Conservation (phyloP, 2,113 vertebrate species). For the Aramus guarauna region DNA sequence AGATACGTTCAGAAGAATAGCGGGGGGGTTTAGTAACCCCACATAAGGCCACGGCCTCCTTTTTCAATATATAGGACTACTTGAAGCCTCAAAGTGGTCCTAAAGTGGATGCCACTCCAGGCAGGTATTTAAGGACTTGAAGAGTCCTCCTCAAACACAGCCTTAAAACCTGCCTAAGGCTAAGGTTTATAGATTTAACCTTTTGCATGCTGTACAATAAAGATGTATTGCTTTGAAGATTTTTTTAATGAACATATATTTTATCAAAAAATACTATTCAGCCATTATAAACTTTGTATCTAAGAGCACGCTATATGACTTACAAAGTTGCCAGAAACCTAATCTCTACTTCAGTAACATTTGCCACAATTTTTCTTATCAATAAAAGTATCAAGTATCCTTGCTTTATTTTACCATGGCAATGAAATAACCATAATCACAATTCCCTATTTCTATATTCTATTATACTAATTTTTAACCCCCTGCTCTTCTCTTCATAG, state of each 20-base stretch:
- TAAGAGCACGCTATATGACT: neutral
- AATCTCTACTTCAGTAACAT: neutral
- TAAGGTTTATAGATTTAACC: neutral
- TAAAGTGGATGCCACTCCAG: neutral
- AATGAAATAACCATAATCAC: neutral
- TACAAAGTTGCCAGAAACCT: neutral
- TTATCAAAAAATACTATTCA: neutral
- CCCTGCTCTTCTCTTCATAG: neutral
- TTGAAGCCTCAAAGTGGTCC: neutral
- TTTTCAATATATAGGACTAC: neutral
- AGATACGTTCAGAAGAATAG: neutral
- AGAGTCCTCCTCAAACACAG: neutral
- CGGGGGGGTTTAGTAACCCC: neutral
- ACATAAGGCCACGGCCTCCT: neutral
- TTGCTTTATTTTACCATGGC: neutral
- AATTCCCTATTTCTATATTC: neutral
- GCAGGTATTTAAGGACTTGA: neutral
- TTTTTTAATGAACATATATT: neutral
- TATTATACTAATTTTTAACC: neutral
- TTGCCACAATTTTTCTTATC: neutral
- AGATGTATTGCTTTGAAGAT: neutral
- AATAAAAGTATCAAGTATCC: neutral
- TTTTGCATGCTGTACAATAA: neutral
- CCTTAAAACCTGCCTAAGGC: neutral
- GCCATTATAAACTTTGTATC: neutral